phyloP scores from a whole-genome alignment of 2,797 vertebrate genomes.

The Oreochromis grahami region DNA sequence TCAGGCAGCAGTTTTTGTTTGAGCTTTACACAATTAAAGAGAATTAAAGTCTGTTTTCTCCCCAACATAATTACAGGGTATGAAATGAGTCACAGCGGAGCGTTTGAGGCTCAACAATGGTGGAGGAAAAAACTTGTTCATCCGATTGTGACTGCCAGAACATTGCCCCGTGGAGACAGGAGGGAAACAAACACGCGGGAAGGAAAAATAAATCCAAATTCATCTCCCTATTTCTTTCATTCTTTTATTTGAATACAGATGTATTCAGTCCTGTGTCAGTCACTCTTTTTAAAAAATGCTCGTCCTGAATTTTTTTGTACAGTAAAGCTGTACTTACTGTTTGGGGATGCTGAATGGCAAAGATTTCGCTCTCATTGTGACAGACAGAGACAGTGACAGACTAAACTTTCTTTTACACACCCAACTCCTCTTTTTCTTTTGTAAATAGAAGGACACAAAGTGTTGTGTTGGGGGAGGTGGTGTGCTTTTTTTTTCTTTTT shows the following conservation, averaged over 20 bases:
- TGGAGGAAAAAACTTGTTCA: slow-evolving; percentile 68
- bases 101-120: slow-evolving; percentile 55
- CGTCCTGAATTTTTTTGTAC: slow-evolving; percentile 2
- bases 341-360: slow-evolving; percentile 15
- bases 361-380: slow-evolving; percentile 40
- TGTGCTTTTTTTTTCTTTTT: background rate
- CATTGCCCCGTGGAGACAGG: slow-evolving; percentile 60
- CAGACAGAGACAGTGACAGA: slow-evolving; percentile 29
- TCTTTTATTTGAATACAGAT: slow-evolving; percentile 37
- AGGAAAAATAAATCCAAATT: slow-evolving; percentile 47
- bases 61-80: slow-evolving; percentile 65
- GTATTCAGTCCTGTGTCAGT: slow-evolving; percentile 37
- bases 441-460: slow-evolving; percentile 66
- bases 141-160: slow-evolving; percentile 68
- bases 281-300: slow-evolving; percentile 17
- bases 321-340: slow-evolving; percentile 26
- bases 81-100: slow-evolving; percentile 66
- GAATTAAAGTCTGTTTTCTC: slow-evolving; percentile 65
- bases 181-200: slow-evolving; percentile 46
- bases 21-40: slow-evolving; percentile 63
- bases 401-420: slow-evolving; percentile 36
- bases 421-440: slow-evolving; percentile 22
- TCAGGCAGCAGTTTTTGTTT: slow-evolving; percentile 40
- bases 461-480: slow-evolving; percentile 2
- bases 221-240: slow-evolving; percentile 48